Base-by-base conservation (phyloP, 2,888 invertebrate species). In the Drosophila robusta region DNA sequence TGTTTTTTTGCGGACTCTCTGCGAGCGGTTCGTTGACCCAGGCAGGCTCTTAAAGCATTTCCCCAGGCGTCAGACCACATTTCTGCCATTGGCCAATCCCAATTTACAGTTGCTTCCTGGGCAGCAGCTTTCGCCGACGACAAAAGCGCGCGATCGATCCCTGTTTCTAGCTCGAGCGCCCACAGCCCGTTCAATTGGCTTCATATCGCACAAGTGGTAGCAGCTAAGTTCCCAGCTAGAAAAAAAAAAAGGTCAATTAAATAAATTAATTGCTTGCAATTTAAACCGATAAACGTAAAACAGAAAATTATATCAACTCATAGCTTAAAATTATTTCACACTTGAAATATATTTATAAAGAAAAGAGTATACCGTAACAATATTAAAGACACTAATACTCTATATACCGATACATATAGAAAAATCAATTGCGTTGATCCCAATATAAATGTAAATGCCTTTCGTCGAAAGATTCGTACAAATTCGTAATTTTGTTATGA, bases 401-500 rank as follows among this genome's bases (percentile, higher is more conserved):
- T 83, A 76, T 69, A 76, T 66, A 64, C 39, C 57, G 41, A 45
- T 62, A 47, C 55, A 64, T 66, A 82, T 71, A 68, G 52, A 69
- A 49, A 55, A 54, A 39, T 55, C 42, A 16, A 39, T 70, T 61
- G 72, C 61, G 56, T 67, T 70, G 70, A 68, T 68, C 75, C 72
- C 62, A 76, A 57, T 36, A 52, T 78, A 87, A 86, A 86, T 89
- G 86, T 78, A 87, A 86, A 86, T 86, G 86, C 81, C 81, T 75
- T 84, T 86, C 85, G 75, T 78, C 68, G 73, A 81, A 63, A 73
- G 70, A 71, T 73, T 86, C 56, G 67, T 79, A 69, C 89, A 84
- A 81, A 83, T 86, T 65, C 72, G 79, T 50, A 75, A 79, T 74
- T 86, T 89, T 89, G 79, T 89, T 89, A 75, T 89, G 78, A 87